A percentile compares a stretch with the other conserved stretches of the same genome.
Conservation (phyloP, 2,888 invertebrate genomes). For the Horisme vitalbata region DNA sequence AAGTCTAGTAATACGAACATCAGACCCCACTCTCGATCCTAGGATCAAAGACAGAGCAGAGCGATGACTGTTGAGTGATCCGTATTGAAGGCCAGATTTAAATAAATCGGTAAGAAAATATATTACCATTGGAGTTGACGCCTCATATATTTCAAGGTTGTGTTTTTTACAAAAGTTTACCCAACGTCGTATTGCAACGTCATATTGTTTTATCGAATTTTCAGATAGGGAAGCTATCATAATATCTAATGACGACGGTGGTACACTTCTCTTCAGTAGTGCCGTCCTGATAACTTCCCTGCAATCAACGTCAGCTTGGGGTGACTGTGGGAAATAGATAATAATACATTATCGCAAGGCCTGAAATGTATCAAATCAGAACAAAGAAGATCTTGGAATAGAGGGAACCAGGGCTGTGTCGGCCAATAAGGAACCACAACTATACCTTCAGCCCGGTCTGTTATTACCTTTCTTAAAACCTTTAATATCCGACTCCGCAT, state of each 20-base stretch:
- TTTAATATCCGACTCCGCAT: conserved; percentile 17
- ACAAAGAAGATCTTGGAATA: not conserved
- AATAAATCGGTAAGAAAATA: not conserved
- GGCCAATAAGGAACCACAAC: not conserved
- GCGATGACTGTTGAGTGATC: not conserved
- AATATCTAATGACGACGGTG: no score
- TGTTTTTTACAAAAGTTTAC: not conserved
- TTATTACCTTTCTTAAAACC: not conserved
- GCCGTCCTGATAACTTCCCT: no score
- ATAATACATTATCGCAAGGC: not conserved
- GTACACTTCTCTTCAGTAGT: no score
- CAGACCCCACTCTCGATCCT: not conserved
- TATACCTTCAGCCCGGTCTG: not conserved
- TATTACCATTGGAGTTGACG: not conserved
- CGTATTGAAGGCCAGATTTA: not conserved
- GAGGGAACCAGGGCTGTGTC: not conserved
- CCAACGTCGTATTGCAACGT: not conserved
- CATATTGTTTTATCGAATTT: not conserved
- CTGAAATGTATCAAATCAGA: not conserved
- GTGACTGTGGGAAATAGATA: not conserved
- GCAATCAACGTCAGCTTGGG: not conserved
- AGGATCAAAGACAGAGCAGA: no score
- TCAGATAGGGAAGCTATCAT: no score
- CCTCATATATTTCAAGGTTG: not conserved
- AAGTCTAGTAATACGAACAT: not conserved